Percentiles rank a stretch among this genome's conserved stretches.
phyloP scores from a whole-genome alignment of 2,888 invertebrate genomes.

The Nezara viridula region DNA sequence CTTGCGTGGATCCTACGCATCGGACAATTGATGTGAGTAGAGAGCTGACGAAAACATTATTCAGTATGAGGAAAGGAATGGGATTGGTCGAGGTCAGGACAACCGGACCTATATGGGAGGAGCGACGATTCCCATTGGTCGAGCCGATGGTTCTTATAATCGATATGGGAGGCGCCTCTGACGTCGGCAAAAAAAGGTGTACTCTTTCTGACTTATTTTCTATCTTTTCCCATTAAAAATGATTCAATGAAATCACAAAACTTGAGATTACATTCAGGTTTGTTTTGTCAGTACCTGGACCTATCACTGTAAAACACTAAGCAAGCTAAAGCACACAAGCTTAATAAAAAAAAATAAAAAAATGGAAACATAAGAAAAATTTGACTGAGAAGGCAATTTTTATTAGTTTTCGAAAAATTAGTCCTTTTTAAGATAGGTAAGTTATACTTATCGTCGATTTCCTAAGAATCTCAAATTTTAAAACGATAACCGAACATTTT shows the following conservation, averaged over 20 bases:
- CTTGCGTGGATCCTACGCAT: background rate
- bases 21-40: background rate
- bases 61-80: background rate
- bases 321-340: too few species aligned
- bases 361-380: too few species aligned
- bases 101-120: background rate
- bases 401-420: too few species aligned
- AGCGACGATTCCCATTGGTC: conserved; percentile 25
- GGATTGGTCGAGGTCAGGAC: conserved; percentile 7
- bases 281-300: background rate
- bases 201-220: background rate
- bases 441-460: too few species aligned
- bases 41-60: background rate
- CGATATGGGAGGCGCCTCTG: conserved; percentile 25
- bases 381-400: too few species aligned
- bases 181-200: conserved; percentile 12
- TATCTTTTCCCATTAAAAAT: background rate
- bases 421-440: too few species aligned
- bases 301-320: too few species aligned
- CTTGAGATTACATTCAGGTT: background rate
- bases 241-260: background rate
- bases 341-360: too few species aligned
- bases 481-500: too few species aligned
- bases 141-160: background rate
- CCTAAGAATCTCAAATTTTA: too few species aligned